Percentiles rank a stretch among this genome's conserved stretches.
Evolutionary conservation across 2,888 invertebrate species (phyloP).

Genomic region (Kryphioiulus occultus): DNA sequence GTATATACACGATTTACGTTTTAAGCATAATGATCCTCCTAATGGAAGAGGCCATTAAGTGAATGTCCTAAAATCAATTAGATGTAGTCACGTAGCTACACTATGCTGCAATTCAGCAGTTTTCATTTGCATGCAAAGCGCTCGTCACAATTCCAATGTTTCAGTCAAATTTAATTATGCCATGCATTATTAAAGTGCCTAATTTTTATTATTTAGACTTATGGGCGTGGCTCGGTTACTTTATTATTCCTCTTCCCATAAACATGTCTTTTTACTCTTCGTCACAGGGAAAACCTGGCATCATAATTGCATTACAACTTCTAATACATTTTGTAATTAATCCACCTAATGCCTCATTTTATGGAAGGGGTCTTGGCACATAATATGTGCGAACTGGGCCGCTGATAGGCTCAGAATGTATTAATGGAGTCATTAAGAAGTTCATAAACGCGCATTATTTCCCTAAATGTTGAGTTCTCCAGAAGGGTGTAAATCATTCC

Average conservation of each 20-base stretch:
- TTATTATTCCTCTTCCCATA: slow-evolving; percentile 17
- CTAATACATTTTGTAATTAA: slow-evolving; percentile 9
- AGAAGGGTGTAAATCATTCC: not conserved
- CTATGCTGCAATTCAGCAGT: not conserved
- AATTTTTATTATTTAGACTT: slow-evolving; percentile 29
- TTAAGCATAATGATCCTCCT: not conserved
- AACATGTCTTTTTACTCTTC: not conserved
- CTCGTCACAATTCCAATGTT: not conserved
- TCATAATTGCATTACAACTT: not conserved
- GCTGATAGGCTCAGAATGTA: slow-evolving; percentile 13
- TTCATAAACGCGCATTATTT: slow-evolving; percentile 1
- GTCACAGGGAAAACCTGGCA: not conserved
- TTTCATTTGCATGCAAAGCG: not conserved
- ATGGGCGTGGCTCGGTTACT: slow-evolving; percentile 20
- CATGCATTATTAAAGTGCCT: not conserved
- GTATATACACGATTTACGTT: not conserved
- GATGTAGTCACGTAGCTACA: too few relatives aligned
- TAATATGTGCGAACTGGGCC: not conserved
- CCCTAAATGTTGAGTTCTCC: not conserved
- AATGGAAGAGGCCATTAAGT: not conserved
- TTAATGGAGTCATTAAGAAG: slow-evolving; percentile 20
- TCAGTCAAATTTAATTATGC: slow-evolving; percentile 1
- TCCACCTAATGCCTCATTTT: slow-evolving; percentile 31
- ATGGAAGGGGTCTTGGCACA: slow-evolving; percentile 17
- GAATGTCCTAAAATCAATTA: too few relatives aligned